phyloP scores from a whole-genome alignment of 1,140 invertebrate genomes.

The Limonius californicus region DNA sequence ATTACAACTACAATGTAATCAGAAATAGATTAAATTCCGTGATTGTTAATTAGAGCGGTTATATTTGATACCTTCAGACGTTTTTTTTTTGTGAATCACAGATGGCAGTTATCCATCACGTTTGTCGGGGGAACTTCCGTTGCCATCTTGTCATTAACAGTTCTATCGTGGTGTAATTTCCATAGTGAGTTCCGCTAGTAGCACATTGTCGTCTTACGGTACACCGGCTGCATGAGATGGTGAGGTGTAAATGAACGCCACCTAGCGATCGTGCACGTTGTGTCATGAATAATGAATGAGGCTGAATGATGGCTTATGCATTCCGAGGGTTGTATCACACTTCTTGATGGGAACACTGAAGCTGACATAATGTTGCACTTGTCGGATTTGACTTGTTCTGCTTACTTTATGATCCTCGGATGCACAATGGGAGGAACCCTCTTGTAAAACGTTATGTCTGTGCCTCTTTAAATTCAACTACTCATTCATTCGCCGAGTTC shows the following conservation, averaged over 20 bases:
- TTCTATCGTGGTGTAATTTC: background rate
- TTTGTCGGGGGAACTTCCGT: no score
- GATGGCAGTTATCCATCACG: no score
- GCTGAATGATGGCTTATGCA: background rate
- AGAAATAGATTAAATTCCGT: no score
- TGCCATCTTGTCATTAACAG: no score
- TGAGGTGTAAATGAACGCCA: conserved; percentile 1
- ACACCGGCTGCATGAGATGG: background rate
- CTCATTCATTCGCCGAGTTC: background rate
- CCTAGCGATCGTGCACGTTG: background rate
- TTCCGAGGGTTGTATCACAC: background rate
- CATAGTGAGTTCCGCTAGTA: background rate
- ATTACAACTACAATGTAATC: no score
- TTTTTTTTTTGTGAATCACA: no score
- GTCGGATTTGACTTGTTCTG: background rate
- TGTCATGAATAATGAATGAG: background rate
- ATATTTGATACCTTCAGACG: no score
- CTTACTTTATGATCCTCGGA: background rate
- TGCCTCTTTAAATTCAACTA: background rate
- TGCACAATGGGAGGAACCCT: background rate
- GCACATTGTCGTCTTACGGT: background rate
- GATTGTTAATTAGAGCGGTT: no score
- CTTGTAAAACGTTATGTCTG: background rate
- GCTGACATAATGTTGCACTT: background rate
- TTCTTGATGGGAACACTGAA: background rate